Percentiles rank a stretch among this genome's conserved stretches.
phyloP scores from a whole-genome alignment of 2,888 invertebrate genomes.

The Gortyna flavago region DNA sequence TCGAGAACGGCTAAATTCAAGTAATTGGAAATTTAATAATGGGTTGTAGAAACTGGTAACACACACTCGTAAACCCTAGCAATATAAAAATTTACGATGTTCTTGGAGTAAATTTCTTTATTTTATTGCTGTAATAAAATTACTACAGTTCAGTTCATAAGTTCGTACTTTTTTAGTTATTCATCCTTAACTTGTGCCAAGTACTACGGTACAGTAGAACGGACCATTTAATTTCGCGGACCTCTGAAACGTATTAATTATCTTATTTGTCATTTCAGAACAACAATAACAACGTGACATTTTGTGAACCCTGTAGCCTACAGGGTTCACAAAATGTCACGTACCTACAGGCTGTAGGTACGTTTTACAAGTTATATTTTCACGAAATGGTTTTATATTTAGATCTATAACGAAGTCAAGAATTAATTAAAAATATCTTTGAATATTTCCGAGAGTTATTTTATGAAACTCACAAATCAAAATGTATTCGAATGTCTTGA shows the following conservation, averaged over 20 bases:
- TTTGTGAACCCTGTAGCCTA: slow-evolving; percentile 7
- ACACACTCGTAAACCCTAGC: slow-evolving; percentile 70
- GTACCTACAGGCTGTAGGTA: no score
- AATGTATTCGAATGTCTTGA: slow-evolving; percentile 21
- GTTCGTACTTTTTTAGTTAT: slow-evolving; percentile 62
- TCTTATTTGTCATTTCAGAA: slow-evolving; percentile 44
- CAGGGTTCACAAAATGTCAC: no score
- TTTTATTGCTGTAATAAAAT: slow-evolving; percentile 78
- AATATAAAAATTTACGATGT: slow-evolving; percentile 70
- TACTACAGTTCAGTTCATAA: slow-evolving; percentile 70
- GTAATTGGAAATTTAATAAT: slow-evolving; percentile 66
- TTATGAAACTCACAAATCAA: slow-evolving; percentile 9
- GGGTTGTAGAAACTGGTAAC: slow-evolving; percentile 65
- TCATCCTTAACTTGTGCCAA: slow-evolving; percentile 56
- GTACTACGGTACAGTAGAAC: slow-evolving; percentile 13
- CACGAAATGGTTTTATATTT: slow-evolving; percentile 21
- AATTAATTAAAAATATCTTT: slow-evolving; percentile 9
- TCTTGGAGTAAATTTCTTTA: slow-evolving; percentile 73
- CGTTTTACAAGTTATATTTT: background rate
- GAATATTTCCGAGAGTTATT: slow-evolving; percentile 9
- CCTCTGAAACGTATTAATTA: slow-evolving; percentile 44
- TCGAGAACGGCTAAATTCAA: slow-evolving; percentile 6
- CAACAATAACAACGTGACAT: slow-evolving; percentile 34
- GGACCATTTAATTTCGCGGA: slow-evolving; percentile 33
- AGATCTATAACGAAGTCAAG: background rate